These are phyloP conservation scores for Calypte anna DNA, from an alignment of 2,113 vertebrate species.

Conservation along the genomic window DNA sequence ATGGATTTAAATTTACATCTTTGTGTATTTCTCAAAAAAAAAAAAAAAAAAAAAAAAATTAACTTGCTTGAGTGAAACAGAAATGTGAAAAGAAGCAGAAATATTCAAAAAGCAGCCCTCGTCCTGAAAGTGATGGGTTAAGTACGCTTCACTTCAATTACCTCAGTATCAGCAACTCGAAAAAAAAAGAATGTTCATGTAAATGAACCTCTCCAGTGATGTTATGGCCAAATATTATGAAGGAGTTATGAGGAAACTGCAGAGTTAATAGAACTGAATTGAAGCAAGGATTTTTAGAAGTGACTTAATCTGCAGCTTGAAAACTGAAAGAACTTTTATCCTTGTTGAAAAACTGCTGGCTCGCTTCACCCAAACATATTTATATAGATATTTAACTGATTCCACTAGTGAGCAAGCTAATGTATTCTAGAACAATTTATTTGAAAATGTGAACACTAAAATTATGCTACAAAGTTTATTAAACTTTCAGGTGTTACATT, in stretches of 20 bases:
- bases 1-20: neutral
- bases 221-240: conserved; percentile 59
- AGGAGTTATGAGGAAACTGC: neutral
- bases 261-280: conserved; percentile 41
- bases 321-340: conserved; percentile 66
- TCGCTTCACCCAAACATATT: conserved; percentile 59
- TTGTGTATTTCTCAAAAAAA: neutral
- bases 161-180: neutral
- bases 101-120: neutral
- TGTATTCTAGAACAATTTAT: conserved; percentile 66
- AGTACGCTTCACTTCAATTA: neutral
- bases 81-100: neutral
- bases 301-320: conserved; percentile 54
- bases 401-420: conserved; percentile 60
- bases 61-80: neutral
- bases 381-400: conserved; percentile 50
- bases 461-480: conserved; percentile 82
- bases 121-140: neutral
- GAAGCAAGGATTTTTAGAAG: conserved; percentile 38
- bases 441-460: conserved; percentile 74
- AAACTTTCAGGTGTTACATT: conserved; percentile 83
- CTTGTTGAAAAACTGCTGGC: conserved; percentile 53
- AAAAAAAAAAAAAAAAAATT: neutral
- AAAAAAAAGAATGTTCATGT: neutral
- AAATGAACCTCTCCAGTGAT: conserved; percentile 22